These are phyloP conservation scores for Isotomurus palustris DNA, from an alignment of 2,888 invertebrate genomes.

Conservation along the genomic window DNA sequence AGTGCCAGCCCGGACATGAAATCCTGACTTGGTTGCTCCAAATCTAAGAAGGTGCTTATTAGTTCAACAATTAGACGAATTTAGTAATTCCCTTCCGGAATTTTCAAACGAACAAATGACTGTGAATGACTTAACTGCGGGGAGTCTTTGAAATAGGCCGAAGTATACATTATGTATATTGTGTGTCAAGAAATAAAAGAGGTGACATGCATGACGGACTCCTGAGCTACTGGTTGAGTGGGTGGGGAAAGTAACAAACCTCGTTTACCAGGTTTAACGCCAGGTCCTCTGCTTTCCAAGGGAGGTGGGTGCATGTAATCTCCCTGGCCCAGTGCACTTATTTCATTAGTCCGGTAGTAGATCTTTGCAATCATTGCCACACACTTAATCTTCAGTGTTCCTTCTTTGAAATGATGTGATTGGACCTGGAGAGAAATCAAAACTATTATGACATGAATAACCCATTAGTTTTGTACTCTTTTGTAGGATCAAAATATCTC, in stretches of 20 bases:
- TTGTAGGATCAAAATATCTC: no score
- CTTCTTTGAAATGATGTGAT: conserved; percentile 70
- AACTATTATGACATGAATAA: neutral
- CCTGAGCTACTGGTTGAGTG: no score
- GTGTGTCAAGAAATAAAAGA: no score
- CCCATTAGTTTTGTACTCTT: no score
- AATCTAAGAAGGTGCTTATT: neutral
- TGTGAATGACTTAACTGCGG: no score
- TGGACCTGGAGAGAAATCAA: conserved; percentile 59
- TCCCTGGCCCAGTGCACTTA: conserved; percentile 78
- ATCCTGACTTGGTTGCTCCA: neutral
- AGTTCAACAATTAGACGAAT: conserved; percentile 8
- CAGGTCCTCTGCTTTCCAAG: conserved; percentile 67
- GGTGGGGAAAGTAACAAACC: no score
- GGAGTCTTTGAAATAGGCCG: no score
- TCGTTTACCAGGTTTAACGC: conserved; percentile 42
- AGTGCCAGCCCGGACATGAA: neutral
- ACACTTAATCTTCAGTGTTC: conserved; percentile 84
- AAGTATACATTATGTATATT: no score
- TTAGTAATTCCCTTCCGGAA: neutral
- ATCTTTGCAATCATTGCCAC: conserved; percentile 65
- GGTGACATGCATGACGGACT: no score
- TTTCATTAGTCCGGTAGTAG: conserved; percentile 64
- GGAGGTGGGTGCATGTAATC: conserved; percentile 66
- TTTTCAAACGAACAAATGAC: neutral